Conservation (phyloP, 1,140 invertebrate genomes). For the Lordiphosa collinella region DNA sequence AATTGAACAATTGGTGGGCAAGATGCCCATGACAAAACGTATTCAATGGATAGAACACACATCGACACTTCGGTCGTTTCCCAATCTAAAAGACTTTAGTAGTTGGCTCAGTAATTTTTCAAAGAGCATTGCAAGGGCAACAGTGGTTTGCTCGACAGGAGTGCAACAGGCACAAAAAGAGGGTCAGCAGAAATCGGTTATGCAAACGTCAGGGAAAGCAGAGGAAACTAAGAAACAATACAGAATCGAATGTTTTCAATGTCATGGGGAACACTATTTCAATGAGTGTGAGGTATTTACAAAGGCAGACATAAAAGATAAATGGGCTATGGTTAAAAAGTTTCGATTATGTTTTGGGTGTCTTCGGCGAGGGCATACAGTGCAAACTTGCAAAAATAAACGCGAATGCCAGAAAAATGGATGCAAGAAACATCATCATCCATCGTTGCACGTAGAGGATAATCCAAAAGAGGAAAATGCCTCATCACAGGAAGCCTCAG, state of each 20-base stretch:
- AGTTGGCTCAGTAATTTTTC: neutral
- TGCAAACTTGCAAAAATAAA: neutral
- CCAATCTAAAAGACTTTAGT: conserved; percentile 6
- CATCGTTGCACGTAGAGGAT: neutral
- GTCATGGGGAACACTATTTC: neutral
- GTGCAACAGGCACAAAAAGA: too few relatives aligned
- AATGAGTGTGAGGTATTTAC: neutral
- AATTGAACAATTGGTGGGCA: neutral
- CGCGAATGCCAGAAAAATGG: neutral
- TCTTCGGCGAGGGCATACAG: neutral
- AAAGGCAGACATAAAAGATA: neutral
- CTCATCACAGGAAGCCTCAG: neutral
- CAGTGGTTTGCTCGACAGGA: too few relatives aligned
- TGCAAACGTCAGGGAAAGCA: neutral
- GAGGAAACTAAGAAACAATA: neutral
- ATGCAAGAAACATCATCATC: neutral
- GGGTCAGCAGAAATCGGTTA: neutral
- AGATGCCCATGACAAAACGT: conserved; percentile 4
- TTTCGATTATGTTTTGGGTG: neutral
- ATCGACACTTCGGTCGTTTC: neutral
- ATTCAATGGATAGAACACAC: conserved; percentile 8
- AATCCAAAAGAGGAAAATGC: neutral
- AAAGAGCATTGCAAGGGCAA: neutral
- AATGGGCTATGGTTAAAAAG: neutral
- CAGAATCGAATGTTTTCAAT: neutral